Base-by-base conservation (phyloP, 1,140 invertebrate species). In the Archegozetes longisetosus region DNA sequence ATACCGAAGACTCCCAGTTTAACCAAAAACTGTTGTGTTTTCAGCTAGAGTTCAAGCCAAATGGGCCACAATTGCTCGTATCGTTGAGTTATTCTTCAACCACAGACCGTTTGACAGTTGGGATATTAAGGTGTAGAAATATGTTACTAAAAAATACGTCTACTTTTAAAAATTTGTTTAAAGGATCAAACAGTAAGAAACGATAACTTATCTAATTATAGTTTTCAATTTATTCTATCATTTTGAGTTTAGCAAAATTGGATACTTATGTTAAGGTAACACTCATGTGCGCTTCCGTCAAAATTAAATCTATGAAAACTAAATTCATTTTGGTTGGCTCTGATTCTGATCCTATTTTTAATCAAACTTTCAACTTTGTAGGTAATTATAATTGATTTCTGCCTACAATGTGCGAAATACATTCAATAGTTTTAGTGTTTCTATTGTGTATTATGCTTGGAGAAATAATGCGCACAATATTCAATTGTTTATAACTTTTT, bases 261-360 rank as follows among this genome's bases (percentile, higher is more conserved):
- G 57, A 64, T 13, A 60, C 60, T 1, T 64, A 58, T 24, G 56
- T 51, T 2, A 64, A 64, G 29, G 50, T 64, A 14, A 60, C 60
- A 3, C 28, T 64, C 2, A 60, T 56, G 53, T 64, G 63, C 46
- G 53, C 40, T 13, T 60, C 60, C 0, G 47, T 59, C 2, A 64
- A 64, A 48, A 60, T 64, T 13, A 64, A 64, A 29, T 59, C 63
- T 17, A 47, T 47, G 20, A 20, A 53, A 22, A 61, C 63, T 13
- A 32, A 20, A 1, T 57, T 57, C 2, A 24, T 60, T 1, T 40
- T 40, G 32, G 32, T 17, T 17, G 32, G 17, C 6, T 6, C 26
- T 17, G 49, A 40, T 12, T 51, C 52, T 1, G 59, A 59, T 25
- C 63, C 63, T 3, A 23, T 60, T 26, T 64, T 60, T 46, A 60